Conservation (phyloP, 2,888 invertebrate species). For the Diachrysia chrysitis region DNA sequence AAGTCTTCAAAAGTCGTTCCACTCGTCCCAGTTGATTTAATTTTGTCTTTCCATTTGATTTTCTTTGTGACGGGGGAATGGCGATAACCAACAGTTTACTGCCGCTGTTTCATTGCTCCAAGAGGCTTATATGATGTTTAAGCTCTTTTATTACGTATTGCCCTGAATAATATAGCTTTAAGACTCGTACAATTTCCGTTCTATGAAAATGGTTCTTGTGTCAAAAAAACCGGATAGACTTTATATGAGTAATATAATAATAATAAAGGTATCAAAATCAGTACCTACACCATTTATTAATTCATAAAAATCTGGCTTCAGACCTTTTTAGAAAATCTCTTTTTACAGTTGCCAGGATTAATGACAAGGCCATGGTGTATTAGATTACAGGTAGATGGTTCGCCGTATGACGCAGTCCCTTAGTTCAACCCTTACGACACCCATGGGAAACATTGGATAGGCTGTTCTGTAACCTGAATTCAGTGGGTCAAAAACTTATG, state of each 20-base stretch:
- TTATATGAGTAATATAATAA: slow-evolving; percentile 13
- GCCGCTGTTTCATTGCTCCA: slow-evolving; percentile 45
- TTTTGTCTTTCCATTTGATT: slow-evolving; percentile 27
- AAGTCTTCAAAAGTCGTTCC: neutral
- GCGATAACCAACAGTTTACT: slow-evolving; percentile 34
- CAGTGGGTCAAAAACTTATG: slow-evolving; percentile 28
- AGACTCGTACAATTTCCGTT: slow-evolving; percentile 31
- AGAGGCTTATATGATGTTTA: slow-evolving; percentile 46
- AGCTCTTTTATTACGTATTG: slow-evolving; percentile 44
- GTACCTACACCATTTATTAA: neutral
- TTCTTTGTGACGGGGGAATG: slow-evolving; percentile 21
- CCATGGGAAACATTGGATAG: slow-evolving; percentile 34
- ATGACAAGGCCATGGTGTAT: slow-evolving; percentile 29
- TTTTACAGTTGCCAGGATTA: slow-evolving; percentile 2
- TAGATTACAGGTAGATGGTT: slow-evolving; percentile 32
- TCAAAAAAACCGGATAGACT: slow-evolving; percentile 11
- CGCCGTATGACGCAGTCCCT: slow-evolving; percentile 41
- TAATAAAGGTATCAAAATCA: neutral
- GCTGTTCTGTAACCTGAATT: slow-evolving; percentile 14
- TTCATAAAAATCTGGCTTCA: neutral
- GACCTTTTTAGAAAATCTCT: neutral
- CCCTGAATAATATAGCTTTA: slow-evolving; percentile 35
- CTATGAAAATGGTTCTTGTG: slow-evolving; percentile 21
- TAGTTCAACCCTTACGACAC: slow-evolving; percentile 36
- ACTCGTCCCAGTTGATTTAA: slow-evolving; percentile 16